phyloP scores from a whole-genome alignment of 1,140 invertebrate species.

The Sweltsa coloradensis region DNA sequence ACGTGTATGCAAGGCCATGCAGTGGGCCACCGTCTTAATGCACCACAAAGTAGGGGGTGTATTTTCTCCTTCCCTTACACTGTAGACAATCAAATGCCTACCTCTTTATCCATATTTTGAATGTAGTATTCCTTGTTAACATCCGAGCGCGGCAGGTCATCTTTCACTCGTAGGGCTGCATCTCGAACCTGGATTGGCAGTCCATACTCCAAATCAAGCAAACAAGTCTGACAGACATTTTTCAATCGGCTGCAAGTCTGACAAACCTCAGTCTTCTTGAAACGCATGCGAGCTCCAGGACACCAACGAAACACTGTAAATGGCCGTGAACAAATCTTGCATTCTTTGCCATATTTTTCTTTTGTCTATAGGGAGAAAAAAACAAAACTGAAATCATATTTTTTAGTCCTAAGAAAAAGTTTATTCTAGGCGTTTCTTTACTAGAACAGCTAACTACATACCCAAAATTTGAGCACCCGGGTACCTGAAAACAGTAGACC shows the following conservation, averaged over 20 bases:
- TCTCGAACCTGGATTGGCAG: constrained; percentile 91
- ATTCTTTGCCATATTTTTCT: constrained; percentile 97
- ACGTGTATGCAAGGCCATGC: no score
- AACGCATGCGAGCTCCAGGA: constrained; percentile 95
- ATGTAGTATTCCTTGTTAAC: constrained; percentile 99
- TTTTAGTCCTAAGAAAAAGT: no score
- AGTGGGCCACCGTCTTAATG: no score
- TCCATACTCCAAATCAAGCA: constrained; percentile 96
- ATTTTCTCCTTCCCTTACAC: no score
- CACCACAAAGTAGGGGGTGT: no score
- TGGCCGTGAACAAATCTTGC: constrained; percentile 95
- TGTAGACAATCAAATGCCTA: constrained; percentile 30
- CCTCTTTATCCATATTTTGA: constrained; percentile 82
- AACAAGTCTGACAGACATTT: constrained; percentile 98
- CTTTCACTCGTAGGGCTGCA: constrained; percentile 86
- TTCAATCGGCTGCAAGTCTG: constrained; percentile 97
- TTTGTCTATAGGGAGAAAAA: constrained; percentile 73
- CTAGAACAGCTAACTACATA: no score
- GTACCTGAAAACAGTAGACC: no score
- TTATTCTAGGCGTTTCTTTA: no score
- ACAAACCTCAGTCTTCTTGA: constrained; percentile 99
- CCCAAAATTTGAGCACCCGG: no score
- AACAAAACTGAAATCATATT: constrained; percentile 7
- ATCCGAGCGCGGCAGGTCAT: constrained; percentile 91
- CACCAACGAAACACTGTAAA: constrained; percentile 98